These are phyloP conservation scores for Pseudochirops corinnae DNA, from an alignment of 2,797 vertebrate species.

Conservation along the genomic window DNA sequence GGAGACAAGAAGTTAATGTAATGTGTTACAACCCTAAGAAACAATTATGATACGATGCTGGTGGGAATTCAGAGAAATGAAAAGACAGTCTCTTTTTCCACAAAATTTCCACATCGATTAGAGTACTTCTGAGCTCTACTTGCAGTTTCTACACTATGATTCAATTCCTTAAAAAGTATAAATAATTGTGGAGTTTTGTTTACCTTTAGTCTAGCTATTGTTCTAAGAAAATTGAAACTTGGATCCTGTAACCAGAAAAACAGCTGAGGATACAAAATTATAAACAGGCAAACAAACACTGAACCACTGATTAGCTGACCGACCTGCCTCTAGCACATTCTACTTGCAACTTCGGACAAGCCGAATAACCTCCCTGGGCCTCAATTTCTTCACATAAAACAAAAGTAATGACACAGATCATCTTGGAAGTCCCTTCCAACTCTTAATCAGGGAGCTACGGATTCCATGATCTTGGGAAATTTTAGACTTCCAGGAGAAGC, in stretches of 20 bases:
- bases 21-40: neutral
- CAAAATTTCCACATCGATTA: neutral
- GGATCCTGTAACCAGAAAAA: neutral
- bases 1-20: neutral
- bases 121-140: neutral
- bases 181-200: neutral
- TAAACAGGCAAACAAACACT: neutral
- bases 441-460: neutral
- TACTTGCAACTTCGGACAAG: neutral
- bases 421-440: neutral
- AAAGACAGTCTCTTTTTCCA: neutral
- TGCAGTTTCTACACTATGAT: neutral
- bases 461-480: neutral
- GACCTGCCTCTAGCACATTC: neutral
- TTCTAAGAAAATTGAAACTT: neutral
- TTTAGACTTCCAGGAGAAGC: neutral
- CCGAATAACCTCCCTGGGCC: neutral
- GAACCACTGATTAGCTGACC: neutral
- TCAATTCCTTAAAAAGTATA: neutral
- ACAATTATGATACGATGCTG: neutral
- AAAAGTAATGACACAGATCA: neutral
- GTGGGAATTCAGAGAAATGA: neutral
- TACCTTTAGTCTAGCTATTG: neutral
- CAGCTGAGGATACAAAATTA: neutral
- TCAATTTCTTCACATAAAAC: neutral